Conservation (phyloP, 2,113 vertebrate genomes). For the Eonycteris spelaea region DNA sequence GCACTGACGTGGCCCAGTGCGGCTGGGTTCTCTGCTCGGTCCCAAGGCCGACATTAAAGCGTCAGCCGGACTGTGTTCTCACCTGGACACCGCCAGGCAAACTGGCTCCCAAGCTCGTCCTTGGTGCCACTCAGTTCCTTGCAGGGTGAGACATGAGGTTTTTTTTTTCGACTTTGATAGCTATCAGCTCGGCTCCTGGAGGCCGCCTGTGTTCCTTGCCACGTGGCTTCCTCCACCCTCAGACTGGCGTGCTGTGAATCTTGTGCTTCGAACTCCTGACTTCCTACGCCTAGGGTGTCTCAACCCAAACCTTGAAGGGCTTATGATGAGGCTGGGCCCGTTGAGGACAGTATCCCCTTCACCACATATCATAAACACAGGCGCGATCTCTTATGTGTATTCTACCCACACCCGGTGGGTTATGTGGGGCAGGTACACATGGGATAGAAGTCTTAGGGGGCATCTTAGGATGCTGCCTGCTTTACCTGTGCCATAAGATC, state of each 20-base stretch:
- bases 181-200: fast-evolving
- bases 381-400: fast-evolving
- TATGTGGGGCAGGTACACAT: not conserved
- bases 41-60: not conserved
- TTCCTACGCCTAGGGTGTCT: not conserved
- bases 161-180: not conserved
- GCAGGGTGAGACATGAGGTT: fast-evolving
- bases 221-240: fast-evolving
- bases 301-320: not conserved
- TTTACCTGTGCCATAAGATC: too few relatives aligned
- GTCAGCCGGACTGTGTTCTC: not conserved
- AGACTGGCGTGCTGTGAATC: not conserved
- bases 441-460: not conserved
- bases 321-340: not conserved
- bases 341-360: not conserved
- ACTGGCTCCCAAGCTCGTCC: fast-evolving
- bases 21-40: not conserved
- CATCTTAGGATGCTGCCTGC: not conserved
- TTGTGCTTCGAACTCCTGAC: not conserved
- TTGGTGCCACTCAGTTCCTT: not conserved
- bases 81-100: fast-evolving
- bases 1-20: fast-evolving
- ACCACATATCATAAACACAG: too few relatives aligned
- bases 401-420: not conserved
- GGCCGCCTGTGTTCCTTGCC: too few relatives aligned